A percentile compares a stretch with the other conserved stretches of the same genome.
These are phyloP conservation scores for Atherinomorus stipes DNA, from an alignment of 2,113 vertebrate genomes.

Conservation along the genomic window DNA sequence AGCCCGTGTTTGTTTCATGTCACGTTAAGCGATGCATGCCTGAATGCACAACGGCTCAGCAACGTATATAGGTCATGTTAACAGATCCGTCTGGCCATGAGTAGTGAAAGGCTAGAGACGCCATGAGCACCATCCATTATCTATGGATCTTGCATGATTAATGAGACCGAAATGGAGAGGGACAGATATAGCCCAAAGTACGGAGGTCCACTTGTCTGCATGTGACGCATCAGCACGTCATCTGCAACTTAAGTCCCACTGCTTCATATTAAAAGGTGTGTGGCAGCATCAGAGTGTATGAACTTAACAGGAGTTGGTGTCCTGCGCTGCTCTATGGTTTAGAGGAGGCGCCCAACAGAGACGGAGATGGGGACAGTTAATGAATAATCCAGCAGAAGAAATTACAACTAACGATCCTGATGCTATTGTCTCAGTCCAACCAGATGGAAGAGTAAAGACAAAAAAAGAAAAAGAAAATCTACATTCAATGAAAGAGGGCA, in stretches of 20 bases:
- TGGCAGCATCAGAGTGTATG: background rate
- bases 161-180: conserved; percentile 40
- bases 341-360: conserved; percentile 10
- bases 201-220: conserved; percentile 33
- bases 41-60: conserved; percentile 23
- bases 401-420: conserved; percentile 2
- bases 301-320: conserved; percentile 10
- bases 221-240: conserved; percentile 27
- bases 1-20: conserved; percentile 33
- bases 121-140: conserved; percentile 71
- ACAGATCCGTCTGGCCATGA: conserved; percentile 64
- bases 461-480: conserved; percentile 3
- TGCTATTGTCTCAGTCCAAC: background rate
- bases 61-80: conserved; percentile 67
- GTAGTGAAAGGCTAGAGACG: conserved; percentile 64
- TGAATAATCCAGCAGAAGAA: conserved; percentile 34
- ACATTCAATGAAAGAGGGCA: conserved; percentile 2
- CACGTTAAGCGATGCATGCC: conserved; percentile 30
- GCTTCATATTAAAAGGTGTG: conserved; percentile 23
- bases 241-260: conserved; percentile 20
- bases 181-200: conserved; percentile 49
- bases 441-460: conserved; percentile 1
- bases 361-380: conserved; percentile 9
- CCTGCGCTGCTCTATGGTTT: conserved; percentile 21
- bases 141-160: conserved; percentile 72